These are phyloP conservation scores for Amblyornis subalaris DNA, from an alignment of 2,113 vertebrate species.

Conservation along the genomic window DNA sequence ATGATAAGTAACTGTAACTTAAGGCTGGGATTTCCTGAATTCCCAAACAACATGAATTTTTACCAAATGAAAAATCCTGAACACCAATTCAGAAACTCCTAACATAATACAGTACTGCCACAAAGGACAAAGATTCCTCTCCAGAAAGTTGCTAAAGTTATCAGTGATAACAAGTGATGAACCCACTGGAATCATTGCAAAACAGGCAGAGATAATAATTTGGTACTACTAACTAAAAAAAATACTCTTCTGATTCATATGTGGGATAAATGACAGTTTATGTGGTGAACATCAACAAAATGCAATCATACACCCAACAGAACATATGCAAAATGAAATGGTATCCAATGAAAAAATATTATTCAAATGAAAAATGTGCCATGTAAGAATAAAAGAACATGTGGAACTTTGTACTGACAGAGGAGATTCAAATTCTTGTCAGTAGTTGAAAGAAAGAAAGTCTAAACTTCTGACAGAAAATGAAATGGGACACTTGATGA, in stretches of 20 bases:
- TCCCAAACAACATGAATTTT: background rate
- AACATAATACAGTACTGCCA: background rate
- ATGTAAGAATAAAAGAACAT: background rate
- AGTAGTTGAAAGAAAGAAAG: background rate
- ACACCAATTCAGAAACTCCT: background rate
- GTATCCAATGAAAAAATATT: background rate
- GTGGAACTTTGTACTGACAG: background rate
- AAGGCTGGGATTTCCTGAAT: background rate
- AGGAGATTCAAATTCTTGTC: background rate
- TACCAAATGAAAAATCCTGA: background rate
- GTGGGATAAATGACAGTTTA: background rate
- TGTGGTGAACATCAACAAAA: background rate
- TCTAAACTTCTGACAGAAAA: constrained; percentile 17
- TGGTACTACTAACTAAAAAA: background rate
- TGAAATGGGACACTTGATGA: background rate
- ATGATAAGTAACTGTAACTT: background rate
- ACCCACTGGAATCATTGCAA: background rate
- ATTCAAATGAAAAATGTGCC: background rate
- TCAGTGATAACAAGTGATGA: background rate
- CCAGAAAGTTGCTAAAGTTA: background rate
- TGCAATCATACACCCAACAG: background rate
- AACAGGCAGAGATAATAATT: background rate
- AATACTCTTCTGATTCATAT: background rate
- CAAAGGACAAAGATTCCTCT: background rate
- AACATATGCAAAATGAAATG: background rate